Evolutionary conservation across 2,888 invertebrate genomes (phyloP).

Genomic region (Pemphredon lugubris): DNA sequence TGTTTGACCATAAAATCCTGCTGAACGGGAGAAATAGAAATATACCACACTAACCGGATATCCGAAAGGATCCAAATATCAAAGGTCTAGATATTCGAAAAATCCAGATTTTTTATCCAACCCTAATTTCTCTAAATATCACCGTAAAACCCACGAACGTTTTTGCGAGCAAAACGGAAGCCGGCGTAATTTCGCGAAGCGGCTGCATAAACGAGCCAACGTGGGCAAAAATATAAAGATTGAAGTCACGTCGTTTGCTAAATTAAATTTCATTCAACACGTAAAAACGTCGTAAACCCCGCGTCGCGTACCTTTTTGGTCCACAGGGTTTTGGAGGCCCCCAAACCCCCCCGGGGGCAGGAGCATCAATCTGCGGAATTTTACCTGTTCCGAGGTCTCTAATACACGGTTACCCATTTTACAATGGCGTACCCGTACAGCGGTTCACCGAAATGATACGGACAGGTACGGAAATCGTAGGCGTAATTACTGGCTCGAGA

Average conservation of each 20-base stretch:
- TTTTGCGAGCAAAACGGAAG: not conserved
- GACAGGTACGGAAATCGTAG: too few species aligned
- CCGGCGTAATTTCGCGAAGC: not conserved
- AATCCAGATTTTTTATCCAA: too few species aligned
- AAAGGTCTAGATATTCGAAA: too few species aligned
- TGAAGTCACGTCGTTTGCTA: constrained; percentile 51
- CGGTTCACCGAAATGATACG: not conserved
- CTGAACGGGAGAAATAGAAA: too few species aligned
- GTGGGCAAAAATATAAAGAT: constrained; percentile 39
- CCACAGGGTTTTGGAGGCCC: not conserved
- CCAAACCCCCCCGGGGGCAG: constrained; percentile 15
- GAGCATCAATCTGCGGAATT: constrained; percentile 54
- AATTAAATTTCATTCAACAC: constrained; percentile 59
- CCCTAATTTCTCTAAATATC: too few species aligned
- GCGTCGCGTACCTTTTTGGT: constrained; percentile 10
- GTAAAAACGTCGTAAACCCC: constrained; percentile 33
- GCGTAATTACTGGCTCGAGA: too few species aligned
- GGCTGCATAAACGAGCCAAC: constrained; percentile 32
- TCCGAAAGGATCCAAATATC: too few species aligned
- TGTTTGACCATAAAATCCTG: too few species aligned
- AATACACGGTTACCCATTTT: constrained; percentile 36
- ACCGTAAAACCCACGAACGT: too few species aligned
- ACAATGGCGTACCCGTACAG: constrained; percentile 31
- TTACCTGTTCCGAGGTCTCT: constrained; percentile 53
- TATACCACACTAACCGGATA: too few species aligned